These are phyloP conservation scores for Auanema freiburgensis DNA, from an alignment of 2,888 invertebrate genomes.

Conservation along the genomic window DNA sequence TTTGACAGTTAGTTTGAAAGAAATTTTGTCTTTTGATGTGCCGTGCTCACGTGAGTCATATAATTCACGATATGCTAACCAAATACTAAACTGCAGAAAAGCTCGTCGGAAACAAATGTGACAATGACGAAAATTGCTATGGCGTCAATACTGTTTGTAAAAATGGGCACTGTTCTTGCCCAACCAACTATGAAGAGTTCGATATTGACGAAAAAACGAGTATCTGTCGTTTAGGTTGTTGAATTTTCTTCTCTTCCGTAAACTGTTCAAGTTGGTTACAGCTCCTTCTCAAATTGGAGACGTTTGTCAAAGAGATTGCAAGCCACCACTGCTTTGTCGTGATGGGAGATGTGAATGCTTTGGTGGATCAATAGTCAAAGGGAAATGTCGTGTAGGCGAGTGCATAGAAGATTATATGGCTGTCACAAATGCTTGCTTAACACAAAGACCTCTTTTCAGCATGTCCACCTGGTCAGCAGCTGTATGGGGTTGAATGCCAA, in stretches of 20 bases:
- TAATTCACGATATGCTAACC: too few relatives aligned
- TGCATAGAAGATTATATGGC: conserved; percentile 8
- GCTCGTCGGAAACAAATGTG: conserved; percentile 59
- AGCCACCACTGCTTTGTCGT: conserved; percentile 63
- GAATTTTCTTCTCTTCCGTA: neutral
- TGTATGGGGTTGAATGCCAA: conserved; percentile 61
- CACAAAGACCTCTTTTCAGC: too few relatives aligned
- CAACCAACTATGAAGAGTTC: conserved; percentile 63
- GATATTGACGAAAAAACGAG: conserved; percentile 56
- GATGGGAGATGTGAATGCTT: conserved; percentile 64
- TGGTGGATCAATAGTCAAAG: conserved; percentile 61
- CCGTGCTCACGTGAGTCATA: conserved; percentile 60
- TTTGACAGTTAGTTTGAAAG: too few relatives aligned
- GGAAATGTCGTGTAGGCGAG: conserved; percentile 62
- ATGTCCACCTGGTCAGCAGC: conserved; percentile 62
- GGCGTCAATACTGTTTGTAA: conserved; percentile 63
- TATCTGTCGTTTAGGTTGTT: conserved; percentile 60
- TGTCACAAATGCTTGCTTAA: too few relatives aligned
- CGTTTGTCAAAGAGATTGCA: conserved; percentile 62
- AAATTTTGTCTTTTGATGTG: conserved; percentile 49
- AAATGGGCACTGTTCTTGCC: conserved; percentile 59
- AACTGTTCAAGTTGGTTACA: conserved; percentile 34
- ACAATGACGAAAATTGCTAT: conserved; percentile 64
- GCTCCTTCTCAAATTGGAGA: conserved; percentile 63
- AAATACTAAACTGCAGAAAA: conserved; percentile 49